phyloP scores from a whole-genome alignment of 2,797 vertebrate species.

The Aulostomus chinensis region DNA sequence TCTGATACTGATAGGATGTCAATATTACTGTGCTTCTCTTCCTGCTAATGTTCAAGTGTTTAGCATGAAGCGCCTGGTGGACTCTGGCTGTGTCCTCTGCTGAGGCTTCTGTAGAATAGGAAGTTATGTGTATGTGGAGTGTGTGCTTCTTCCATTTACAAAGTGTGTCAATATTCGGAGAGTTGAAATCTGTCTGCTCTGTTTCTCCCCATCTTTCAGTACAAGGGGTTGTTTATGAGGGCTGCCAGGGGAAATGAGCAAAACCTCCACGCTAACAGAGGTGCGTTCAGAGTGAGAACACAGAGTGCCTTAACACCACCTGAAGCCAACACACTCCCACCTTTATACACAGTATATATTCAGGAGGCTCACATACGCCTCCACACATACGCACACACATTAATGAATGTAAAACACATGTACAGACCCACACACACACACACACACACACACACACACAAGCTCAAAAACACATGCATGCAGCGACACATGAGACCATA shows the following conservation, averaged over 20 bases:
- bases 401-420: slow-evolving; percentile 41
- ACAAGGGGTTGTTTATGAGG: slow-evolving; percentile 49
- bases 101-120: slow-evolving; percentile 7
- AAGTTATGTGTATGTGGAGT: slow-evolving; percentile 9
- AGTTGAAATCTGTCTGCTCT: slow-evolving; percentile 30
- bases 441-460: too few relatives aligned
- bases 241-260: slow-evolving; percentile 70
- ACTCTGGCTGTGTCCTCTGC: too few relatives aligned
- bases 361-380: slow-evolving; percentile 8
- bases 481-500: slow-evolving; percentile 11
- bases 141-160: slow-evolving; percentile 8
- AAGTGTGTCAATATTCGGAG: slow-evolving; percentile 24
- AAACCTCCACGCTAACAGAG: slow-evolving; percentile 74
- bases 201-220: slow-evolving; percentile 35
- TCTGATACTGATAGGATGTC: too few relatives aligned
- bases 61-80: too few relatives aligned
- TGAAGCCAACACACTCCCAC: slow-evolving; percentile 58
- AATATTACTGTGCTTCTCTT: too few relatives aligned
- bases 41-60: too few relatives aligned
- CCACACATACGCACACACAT: slow-evolving; percentile 9
- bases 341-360: slow-evolving; percentile 56
- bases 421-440: slow-evolving; percentile 7
- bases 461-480: slow-evolving; percentile 31
- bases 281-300: slow-evolving; percentile 73
- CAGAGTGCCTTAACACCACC: slow-evolving; percentile 68